These are phyloP conservation scores for Hydrolagus colliei DNA, from an alignment of 2,797 vertebrate species.

Conservation along the genomic window DNA sequence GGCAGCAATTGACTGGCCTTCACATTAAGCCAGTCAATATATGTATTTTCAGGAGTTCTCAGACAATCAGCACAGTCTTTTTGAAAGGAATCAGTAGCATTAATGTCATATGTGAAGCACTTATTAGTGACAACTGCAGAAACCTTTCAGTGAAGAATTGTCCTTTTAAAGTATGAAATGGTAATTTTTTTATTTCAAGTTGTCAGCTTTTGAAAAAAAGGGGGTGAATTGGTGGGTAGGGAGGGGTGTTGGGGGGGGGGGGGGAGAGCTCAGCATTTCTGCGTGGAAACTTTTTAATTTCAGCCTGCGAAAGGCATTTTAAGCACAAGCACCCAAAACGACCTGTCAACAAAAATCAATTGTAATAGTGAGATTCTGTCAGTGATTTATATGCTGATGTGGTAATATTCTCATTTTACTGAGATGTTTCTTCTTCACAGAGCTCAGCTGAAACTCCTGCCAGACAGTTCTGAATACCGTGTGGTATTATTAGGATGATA, in stretches of 20 bases:
- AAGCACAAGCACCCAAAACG: constrained; percentile 71
- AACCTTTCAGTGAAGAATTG: constrained; percentile 92
- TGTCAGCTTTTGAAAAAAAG: constrained; percentile 59
- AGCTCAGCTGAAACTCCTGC: constrained; percentile 67
- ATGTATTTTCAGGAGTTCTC: constrained; percentile 25
- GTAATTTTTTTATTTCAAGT: constrained; percentile 75
- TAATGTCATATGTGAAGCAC: constrained; percentile 81
- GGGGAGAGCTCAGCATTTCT: constrained; percentile 62
- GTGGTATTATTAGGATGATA: constrained; percentile 68
- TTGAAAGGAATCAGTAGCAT: constrained; percentile 77
- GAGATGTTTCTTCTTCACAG: constrained; percentile 60
- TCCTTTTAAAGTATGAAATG: constrained; percentile 90
- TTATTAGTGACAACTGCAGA: constrained; percentile 81
- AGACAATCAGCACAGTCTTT: constrained; percentile 43
- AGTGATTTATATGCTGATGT: constrained; percentile 72
- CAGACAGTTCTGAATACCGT: constrained; percentile 66
- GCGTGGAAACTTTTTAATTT: constrained; percentile 79
- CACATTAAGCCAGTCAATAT: constrained; percentile 16
- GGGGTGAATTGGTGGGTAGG: too few relatives aligned
- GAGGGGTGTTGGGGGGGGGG: too few relatives aligned
- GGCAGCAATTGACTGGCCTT: constrained; percentile 23
- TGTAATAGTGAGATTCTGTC: constrained; percentile 69
- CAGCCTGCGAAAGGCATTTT: constrained; percentile 66
- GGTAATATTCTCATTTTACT: constrained; percentile 78
- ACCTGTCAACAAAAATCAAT: constrained; percentile 77